A percentile compares a stretch with the other conserved stretches of the same genome.
phyloP scores from a whole-genome alignment of 2,888 invertebrate genomes.

The Nomada fabriciana region DNA sequence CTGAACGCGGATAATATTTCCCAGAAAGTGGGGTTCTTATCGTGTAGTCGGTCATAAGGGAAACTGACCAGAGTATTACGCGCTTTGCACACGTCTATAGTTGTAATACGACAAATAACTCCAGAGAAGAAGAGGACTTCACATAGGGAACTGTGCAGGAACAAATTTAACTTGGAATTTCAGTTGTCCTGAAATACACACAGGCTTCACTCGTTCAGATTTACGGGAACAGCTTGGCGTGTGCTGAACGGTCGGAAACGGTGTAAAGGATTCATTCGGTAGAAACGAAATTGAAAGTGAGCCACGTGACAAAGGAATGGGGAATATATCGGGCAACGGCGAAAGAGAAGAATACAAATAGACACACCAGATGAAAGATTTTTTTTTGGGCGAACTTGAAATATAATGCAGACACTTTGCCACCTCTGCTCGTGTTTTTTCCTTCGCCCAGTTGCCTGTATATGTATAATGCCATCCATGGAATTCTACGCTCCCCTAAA shows the following conservation, averaged over 20 bases:
- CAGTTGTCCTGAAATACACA: neutral
- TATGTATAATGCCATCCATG: neutral
- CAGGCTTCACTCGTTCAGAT: neutral
- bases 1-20: neutral
- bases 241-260: neutral
- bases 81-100: neutral
- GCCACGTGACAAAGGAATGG: neutral
- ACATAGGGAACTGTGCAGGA: neutral
- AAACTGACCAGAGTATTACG: neutral
- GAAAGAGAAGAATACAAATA: too few relatives aligned
- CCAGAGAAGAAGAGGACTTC: neutral
- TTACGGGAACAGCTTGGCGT: neutral
- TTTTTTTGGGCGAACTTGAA: neutral
- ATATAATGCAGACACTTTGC: neutral
- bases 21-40: neutral
- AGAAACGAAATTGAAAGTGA: neutral
- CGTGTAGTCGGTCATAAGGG: neutral
- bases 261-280: neutral
- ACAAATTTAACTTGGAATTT: slow-evolving; percentile 9
- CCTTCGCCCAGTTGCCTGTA: neutral
- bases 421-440: too few relatives aligned
- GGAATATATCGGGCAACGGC: neutral
- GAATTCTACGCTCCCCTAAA: neutral
- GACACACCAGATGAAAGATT: neutral
- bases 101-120: neutral